Conservation (phyloP, 2,113 vertebrate genomes). For the Cephalopterus ornatus region DNA sequence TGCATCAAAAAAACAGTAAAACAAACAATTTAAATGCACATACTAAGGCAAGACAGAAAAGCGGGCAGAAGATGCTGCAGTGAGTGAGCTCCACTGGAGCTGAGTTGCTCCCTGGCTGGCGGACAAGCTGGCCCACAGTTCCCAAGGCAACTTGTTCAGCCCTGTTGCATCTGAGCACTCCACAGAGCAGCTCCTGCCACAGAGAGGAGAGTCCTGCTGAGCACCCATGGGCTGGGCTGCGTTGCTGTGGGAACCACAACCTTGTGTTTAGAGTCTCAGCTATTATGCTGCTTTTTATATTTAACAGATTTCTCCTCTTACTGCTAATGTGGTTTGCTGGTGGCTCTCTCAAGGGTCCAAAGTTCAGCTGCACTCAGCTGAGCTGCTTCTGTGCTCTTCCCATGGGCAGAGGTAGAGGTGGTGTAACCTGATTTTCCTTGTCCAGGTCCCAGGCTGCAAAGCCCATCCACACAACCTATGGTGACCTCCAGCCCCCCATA, state of each 20-base stretch:
- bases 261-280: neutral
- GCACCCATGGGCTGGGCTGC: constrained; percentile 17
- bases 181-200: neutral
- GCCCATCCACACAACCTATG: neutral
- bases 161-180: constrained; percentile 1
- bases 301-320: neutral
- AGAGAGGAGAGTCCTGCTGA: neutral
- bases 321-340: neutral
- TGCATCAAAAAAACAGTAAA: neutral
- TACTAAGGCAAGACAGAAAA: neutral
- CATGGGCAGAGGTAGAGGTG: accelerated
- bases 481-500: neutral
- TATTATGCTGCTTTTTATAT: neutral
- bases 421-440: accelerated
- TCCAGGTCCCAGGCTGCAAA: neutral
- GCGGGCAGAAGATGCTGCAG: neutral
- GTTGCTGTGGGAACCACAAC: constrained; percentile 69
- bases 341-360: neutral
- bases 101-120: neutral
- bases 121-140: constrained; percentile 18
- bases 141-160: constrained; percentile 61
- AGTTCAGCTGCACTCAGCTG: neutral
- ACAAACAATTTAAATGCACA: neutral
- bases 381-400: neutral
- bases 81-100: neutral